phyloP scores from a whole-genome alignment of 1,140 invertebrate species.

The Galleria mellonella region DNA sequence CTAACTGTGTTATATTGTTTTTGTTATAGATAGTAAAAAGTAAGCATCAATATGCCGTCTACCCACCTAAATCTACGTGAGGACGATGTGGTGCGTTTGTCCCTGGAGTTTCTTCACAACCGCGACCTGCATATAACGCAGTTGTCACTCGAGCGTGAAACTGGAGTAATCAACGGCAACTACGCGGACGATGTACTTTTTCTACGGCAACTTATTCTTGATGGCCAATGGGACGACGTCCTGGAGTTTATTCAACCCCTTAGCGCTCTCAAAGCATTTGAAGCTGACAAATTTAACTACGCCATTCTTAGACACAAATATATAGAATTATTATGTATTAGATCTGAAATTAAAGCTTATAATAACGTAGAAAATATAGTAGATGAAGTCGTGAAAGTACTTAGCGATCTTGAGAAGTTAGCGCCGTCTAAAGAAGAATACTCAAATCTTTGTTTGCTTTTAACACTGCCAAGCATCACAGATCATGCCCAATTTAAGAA shows the following conservation, averaged over 20 bases:
- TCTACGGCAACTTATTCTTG: conserved; percentile 93
- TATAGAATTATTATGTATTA: conserved; percentile 95
- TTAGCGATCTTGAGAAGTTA: conserved; percentile 91
- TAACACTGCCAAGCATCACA: conserved; percentile 93
- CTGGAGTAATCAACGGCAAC: conserved; percentile 95
- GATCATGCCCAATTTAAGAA: conserved; percentile 92
- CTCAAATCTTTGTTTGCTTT: conserved; percentile 91
- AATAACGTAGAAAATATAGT: conserved; percentile 92
- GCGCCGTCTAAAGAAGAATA: conserved; percentile 96
- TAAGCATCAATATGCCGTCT: conserved; percentile 78
- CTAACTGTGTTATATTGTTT: conserved; percentile 4
- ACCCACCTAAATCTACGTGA: conserved; percentile 89
- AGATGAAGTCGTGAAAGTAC: conserved; percentile 93
- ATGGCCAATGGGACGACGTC: conserved; percentile 98
- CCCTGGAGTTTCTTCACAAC: conserved; percentile 94
- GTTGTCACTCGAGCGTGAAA: conserved; percentile 94
- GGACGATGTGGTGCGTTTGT: conserved; percentile 92
- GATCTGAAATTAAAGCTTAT: conserved; percentile 83
- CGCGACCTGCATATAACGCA: conserved; percentile 93
- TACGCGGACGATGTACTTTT: conserved; percentile 95
- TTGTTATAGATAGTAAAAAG: conserved; percentile 31
- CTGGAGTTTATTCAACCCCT: conserved; percentile 97
- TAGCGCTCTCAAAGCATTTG: conserved; percentile 86
- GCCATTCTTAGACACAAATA: conserved; percentile 94
- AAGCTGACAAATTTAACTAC: conserved; percentile 89